Base-by-base conservation (phyloP, 2,888 invertebrate genomes). In the Scaptomyza tumidula region DNA sequence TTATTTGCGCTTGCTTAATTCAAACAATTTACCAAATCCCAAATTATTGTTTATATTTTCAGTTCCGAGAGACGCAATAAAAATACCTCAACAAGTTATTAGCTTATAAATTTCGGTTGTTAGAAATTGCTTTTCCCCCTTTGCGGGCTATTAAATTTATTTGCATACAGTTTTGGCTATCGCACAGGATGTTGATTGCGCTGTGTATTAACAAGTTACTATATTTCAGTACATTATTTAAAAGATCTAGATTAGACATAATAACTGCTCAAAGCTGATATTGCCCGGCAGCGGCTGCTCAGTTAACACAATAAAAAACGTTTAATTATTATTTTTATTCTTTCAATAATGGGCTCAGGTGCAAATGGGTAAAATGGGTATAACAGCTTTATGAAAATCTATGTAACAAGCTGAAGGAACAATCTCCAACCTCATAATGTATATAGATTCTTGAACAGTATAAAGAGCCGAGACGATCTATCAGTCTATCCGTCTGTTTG, bases 131-230 rank as follows among this genome's bases (percentile, higher is more conserved):
- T 37, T 16, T 35, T 0, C 49, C 3, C 13, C 13, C 43, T 9
- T 14, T 1, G 29, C 11, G 33, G 50, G 13, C 24, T 29, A 49
- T 55, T 71, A 57, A 65, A 37, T 71, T 83, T 62, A 83, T 83
- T 83, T 83, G 88, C 82, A 83, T 83, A 82, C 49, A 60, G 19
- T 9, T 33, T 11, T 31, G 49, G 43, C 66, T 75, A 87, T 78
- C 79, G 73, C 27, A 73, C 82, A 83, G 82, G 82, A 83, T 88
- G 82, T 83, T 87, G 82, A 85, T 83, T 78, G 58, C 46, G 52
- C 41, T 41, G 60, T 61, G 44, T 61, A 69, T 56, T 62, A 52
- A 33, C 46, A 43, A 33, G n/a, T n/a, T n/a, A 43, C 66, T 78
- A 78, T 78, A 72, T 83, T 75, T 73, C 62, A 78, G 69, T 60